Evolutionary conservation across 2,797 vertebrate genomes (phyloP), one percentile per base, ranked within the genome.

Genomic region (Parauchenoglanis ngamensis): DNA sequence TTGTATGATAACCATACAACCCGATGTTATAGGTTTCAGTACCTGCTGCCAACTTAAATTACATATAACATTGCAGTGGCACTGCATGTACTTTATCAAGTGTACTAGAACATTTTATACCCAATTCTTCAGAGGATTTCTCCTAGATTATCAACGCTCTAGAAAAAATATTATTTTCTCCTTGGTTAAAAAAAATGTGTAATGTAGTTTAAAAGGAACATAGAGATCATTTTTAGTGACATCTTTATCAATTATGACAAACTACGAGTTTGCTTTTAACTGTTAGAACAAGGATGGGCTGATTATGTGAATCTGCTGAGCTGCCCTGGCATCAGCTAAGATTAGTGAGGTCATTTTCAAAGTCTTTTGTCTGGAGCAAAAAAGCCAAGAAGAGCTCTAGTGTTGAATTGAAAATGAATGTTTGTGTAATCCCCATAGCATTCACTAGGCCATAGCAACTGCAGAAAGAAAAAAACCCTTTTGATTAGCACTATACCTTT

Each of bases 401-500:
- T 86, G 81, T 90, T 91, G 92, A 94, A 93, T 92, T 92, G 89
- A 90, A 87, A 90, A 92, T 91, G 89, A 92, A 90, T 92, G 92
- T 94, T 95, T 93, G 93, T 40, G 89, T 92, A 94, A 95, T 92
- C 92, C 89, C 88, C 90, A 91, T 91, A 91, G 88, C 92, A 93
- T 93, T 92, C 84, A 85, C 87, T 73, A 72, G 23, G 77, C 86
- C 84, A 84, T 89, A 87, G 86, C 90, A 92, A 89, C 91, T 88
- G 92, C 90, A 90, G 61, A 63, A 75, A 40, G 17, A 31, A 77
- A 78, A 93, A 94, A 91, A 86, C 88, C 91, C 89, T 93, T 87
- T 93, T 93, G 92, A 94, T 94, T 91, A 95, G 91, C 81, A 76
- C 70, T 91, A 88, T 90, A 94, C 92, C 89, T 94, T 93, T 92